Conservation (phyloP, 2,797 vertebrate species). For the Smutsia gigantea region DNA sequence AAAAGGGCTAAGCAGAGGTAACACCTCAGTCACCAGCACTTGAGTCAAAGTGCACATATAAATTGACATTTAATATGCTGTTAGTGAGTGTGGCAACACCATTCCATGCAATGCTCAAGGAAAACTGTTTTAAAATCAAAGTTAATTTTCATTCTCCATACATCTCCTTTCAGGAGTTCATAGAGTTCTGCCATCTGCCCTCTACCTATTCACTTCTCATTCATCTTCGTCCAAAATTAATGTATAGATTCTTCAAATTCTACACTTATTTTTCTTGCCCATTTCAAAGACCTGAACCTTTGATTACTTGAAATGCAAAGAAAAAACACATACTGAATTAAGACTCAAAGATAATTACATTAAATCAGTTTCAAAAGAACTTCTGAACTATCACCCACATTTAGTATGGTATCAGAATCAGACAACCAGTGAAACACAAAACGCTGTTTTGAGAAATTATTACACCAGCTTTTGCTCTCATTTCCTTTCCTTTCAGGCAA, state of each 20-base stretch:
- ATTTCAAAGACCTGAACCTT: slow-evolving; percentile 49
- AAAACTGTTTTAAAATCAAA: slow-evolving; percentile 46
- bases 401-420: slow-evolving; percentile 32
- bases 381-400: not conserved
- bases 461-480: slow-evolving; percentile 43
- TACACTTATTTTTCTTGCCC: slow-evolving; percentile 44
- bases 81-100: not conserved
- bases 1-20: not conserved
- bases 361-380: slow-evolving; percentile 40
- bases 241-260: not conserved
- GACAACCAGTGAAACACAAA: slow-evolving; percentile 26
- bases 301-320: slow-evolving; percentile 42
- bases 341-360: not conserved
- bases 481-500: slow-evolving; percentile 55
- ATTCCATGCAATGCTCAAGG: slow-evolving; percentile 18
- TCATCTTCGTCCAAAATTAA: slow-evolving; percentile 63
- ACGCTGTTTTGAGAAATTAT: not conserved
- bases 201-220: slow-evolving; percentile 41
- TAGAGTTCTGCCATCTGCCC: slow-evolving; percentile 39
- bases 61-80: slow-evolving; percentile 31
- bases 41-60: slow-evolving; percentile 45
- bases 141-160: slow-evolving; percentile 4
- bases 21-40: slow-evolving; percentile 32
- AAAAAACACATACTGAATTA: slow-evolving; percentile 30
- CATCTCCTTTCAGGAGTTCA: slow-evolving; percentile 38